phyloP scores from a whole-genome alignment of 2,797 vertebrate species.

The Alauda arvensis region DNA sequence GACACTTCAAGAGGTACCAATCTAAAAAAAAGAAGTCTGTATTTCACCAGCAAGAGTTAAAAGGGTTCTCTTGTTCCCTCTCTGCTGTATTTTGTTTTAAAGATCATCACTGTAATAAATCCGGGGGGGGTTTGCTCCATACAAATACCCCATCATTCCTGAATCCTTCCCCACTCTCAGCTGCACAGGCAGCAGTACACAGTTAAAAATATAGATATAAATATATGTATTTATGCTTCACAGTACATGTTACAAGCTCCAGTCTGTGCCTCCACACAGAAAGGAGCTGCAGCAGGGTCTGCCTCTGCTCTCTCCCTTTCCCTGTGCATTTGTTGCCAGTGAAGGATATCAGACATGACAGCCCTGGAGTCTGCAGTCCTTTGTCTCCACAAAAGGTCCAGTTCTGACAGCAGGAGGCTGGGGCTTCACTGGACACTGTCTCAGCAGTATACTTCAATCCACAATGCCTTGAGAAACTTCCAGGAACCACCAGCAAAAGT shows the following conservation, averaged over 20 bases:
- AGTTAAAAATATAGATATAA: background rate
- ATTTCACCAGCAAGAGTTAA: background rate
- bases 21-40: background rate
- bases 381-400: slow-evolving; percentile 14
- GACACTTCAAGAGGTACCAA: background rate
- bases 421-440: background rate
- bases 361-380: background rate
- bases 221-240: background rate
- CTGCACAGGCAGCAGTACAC: background rate
- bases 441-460: background rate
- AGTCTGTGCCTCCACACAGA: background rate
- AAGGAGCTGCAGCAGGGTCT: background rate
- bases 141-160: background rate
- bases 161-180: background rate
- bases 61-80: background rate
- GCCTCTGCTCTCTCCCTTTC: background rate
- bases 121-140: background rate
- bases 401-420: background rate
- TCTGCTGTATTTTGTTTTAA: background rate
- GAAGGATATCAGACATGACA: slow-evolving; percentile 14
- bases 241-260: background rate
- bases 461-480: slow-evolving; percentile 30
- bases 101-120: background rate
- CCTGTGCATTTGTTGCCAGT: background rate
- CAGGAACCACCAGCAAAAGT: slow-evolving; percentile 25